Base-by-base conservation (phyloP, 2,797 vertebrate species). In the Syndactyla subalaris region DNA sequence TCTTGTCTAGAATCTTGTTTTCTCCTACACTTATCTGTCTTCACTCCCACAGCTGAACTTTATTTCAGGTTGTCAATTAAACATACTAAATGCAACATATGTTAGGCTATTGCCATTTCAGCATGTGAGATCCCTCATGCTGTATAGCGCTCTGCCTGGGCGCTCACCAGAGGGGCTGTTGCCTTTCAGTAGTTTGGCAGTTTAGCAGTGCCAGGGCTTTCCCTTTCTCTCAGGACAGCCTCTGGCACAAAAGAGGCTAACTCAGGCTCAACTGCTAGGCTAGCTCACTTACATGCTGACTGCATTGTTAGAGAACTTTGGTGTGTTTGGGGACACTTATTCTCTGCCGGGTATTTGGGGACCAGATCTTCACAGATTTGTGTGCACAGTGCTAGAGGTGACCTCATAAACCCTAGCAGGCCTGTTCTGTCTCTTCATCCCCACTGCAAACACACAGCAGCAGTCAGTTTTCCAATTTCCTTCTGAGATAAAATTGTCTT, bases 41-140 rank as follows among this genome's bases (percentile, higher is more conserved):
- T 97, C 80, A 75, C 66, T 96, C 85, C 88, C 81, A 54, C 75
- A 29, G 76, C 45, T 85, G 82, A 96, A 91, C 96, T 94, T 92
- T 96, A 78, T 93, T 90, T 85, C 74, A 96, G 88, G 63, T 94
- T 97, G 92, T 96, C 91, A 89, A 51, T 94, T 91, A 95, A 97
- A 65, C n/a, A 20, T 39, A 20, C 76, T 88, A 61, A 58, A 66
- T 91, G 85, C 63, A 88, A 43, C 82, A 34, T 63, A 57, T 83
- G 78, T 82, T 95, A 93, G 92, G 89, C 93, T 94, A 46, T 89
- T 96, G 96, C 92, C 92, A 91, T 96, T 94, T 96, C 88, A 88
- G 94, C 72, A 2, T 13, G 48, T 34, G 68, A 68, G 36, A 51
- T 72, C 43, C 52, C 41, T 81, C 15, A 6, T 16, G 38, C 27